Percentiles rank a stretch among this genome's conserved stretches.
phyloP scores from a whole-genome alignment of 1,140 invertebrate genomes.

The Zaprionus ornatus region DNA sequence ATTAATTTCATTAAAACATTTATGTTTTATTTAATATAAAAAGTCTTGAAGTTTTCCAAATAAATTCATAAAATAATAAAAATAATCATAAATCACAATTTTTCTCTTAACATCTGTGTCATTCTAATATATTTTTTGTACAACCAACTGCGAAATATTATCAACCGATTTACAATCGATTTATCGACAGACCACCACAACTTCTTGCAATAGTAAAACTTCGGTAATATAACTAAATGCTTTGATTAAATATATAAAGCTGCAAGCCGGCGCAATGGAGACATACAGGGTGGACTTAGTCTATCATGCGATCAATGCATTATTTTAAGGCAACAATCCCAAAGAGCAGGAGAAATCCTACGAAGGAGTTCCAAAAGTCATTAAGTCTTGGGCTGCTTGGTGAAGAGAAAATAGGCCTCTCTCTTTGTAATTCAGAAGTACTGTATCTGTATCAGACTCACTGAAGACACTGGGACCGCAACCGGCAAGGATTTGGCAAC shows the following conservation, averaged over 20 bases:
- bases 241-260: conserved; percentile 50
- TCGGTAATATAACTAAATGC: conserved; percentile 65
- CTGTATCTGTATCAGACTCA: conserved; percentile 88
- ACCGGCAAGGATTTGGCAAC: conserved; percentile 88
- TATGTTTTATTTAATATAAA: too few species aligned
- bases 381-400: conserved; percentile 86
- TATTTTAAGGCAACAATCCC: conserved; percentile 91
- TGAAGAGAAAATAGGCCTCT: neutral
- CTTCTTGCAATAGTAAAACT: conserved; percentile 32
- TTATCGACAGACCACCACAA: conserved; percentile 42
- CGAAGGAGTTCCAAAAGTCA: conserved; percentile 95
- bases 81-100: neutral
- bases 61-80: neutral
- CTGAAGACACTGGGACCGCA: conserved; percentile 89
- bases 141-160: neutral
- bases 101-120: neutral
- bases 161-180: neutral
- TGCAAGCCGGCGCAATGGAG: conserved; percentile 59
- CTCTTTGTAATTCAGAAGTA: neutral
- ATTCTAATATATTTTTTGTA: conserved; percentile 2
- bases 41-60: neutral
- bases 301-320: conserved; percentile 91
- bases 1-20: too few species aligned
- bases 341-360: conserved; percentile 95
- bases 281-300: conserved; percentile 88